Conservation (phyloP, 2,797 vertebrate species). For the Oceanodroma leucorhoa region DNA sequence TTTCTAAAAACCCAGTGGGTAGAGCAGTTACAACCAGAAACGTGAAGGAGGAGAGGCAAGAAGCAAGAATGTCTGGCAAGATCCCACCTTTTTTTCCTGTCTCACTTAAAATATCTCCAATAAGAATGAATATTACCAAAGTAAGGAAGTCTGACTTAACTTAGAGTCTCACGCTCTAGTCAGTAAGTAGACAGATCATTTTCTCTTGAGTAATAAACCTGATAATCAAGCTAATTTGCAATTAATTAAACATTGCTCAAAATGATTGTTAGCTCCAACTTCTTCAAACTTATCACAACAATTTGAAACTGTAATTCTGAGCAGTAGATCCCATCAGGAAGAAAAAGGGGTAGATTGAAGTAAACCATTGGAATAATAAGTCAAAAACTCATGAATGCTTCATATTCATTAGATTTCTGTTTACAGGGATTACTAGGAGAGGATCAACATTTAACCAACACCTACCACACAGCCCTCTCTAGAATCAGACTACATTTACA, state of each 20-base stretch:
- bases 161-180: not conserved
- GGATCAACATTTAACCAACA: not conserved
- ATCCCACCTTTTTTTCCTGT: not conserved
- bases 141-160: not conserved
- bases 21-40: not conserved
- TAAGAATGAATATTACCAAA: not conserved
- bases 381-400: not conserved
- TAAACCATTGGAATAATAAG: fast-evolving
- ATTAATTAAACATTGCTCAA: slow-evolving; percentile 23
- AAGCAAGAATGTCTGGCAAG: not conserved
- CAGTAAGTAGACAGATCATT: not conserved
- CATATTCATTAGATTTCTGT: not conserved
- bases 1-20: not conserved
- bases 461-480: not conserved
- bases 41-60: fast-evolving
- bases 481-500: not conserved
- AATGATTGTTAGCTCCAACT: not conserved
- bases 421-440: not conserved
- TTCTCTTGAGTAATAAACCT: not conserved
- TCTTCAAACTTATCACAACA: not conserved
- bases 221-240: not conserved
- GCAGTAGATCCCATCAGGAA: not conserved
- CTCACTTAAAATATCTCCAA: not conserved
- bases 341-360: not conserved
- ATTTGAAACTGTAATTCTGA: not conserved